These are phyloP conservation scores for Cotesia typhae DNA, from an alignment of 1,140 invertebrate species.

Conservation along the genomic window DNA sequence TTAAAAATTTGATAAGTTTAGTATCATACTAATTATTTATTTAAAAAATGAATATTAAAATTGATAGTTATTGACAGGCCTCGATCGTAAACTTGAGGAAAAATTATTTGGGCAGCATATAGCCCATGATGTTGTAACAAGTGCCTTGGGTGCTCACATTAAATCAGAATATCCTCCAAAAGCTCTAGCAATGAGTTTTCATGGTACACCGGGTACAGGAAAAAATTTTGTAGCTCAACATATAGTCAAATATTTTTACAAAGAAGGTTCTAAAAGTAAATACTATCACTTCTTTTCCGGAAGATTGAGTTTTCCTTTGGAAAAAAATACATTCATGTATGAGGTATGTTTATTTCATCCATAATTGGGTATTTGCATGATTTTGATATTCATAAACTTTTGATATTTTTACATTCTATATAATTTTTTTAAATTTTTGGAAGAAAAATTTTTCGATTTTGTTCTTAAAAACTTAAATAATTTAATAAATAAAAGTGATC, in stretches of 20 bases:
- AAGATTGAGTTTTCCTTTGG: slow-evolving; percentile 78
- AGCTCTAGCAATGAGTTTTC: slow-evolving; percentile 78
- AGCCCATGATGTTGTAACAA: slow-evolving; percentile 65
- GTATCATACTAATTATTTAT: too few species aligned
- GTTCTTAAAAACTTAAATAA: too few species aligned
- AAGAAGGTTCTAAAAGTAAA: slow-evolving; percentile 76
- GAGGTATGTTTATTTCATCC: slow-evolving; percentile 57
- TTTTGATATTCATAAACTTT: too few species aligned
- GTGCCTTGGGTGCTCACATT: slow-evolving; percentile 69
- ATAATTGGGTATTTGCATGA: too few species aligned
- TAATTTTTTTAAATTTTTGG: too few species aligned
- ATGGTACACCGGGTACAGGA: slow-evolving; percentile 84
- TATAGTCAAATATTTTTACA: slow-evolving; percentile 81
- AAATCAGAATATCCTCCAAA: slow-evolving; percentile 67
- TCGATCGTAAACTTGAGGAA: slow-evolving; percentile 40
- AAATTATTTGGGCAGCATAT: slow-evolving; percentile 76
- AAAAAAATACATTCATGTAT: slow-evolving; percentile 62
- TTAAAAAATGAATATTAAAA: neutral
- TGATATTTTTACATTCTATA: too few species aligned
- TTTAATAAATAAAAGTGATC: too few species aligned
- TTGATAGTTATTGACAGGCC: slow-evolving; percentile 1
- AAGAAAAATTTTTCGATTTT: too few species aligned
- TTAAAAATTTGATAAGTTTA: too few species aligned
- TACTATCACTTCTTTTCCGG: slow-evolving; percentile 86
- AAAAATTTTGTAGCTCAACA: slow-evolving; percentile 89